These are phyloP conservation scores for Corvus cornix DNA, from an alignment of 2,113 vertebrate species.

Conservation along the genomic window DNA sequence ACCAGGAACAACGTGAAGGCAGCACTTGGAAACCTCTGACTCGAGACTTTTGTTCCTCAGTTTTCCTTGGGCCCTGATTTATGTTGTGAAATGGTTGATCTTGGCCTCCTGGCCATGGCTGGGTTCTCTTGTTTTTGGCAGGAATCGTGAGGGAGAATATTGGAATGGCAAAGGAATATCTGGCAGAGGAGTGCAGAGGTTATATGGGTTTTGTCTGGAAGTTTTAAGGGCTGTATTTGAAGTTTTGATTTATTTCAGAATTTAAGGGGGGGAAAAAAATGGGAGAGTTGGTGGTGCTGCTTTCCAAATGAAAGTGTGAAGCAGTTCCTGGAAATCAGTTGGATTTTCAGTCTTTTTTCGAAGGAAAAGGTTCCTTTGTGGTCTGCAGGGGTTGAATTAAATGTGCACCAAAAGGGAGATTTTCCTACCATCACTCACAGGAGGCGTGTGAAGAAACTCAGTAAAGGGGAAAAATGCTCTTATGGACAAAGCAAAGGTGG, in stretches of 20 bases:
- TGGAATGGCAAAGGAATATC: background rate
- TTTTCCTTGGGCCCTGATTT: conserved; percentile 5
- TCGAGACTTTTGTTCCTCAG: background rate
- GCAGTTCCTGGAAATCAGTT: conserved; percentile 15
- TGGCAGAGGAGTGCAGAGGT: background rate
- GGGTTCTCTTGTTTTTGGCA: conserved; percentile 14
- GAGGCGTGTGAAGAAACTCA: background rate
- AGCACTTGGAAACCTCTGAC: conserved; percentile 7
- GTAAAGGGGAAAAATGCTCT: background rate
- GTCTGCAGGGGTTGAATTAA: background rate
- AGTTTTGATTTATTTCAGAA: conserved; percentile 1
- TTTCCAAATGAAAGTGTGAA: conserved; percentile 25
- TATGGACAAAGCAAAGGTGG: background rate
- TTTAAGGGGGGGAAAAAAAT: background rate
- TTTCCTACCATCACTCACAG: background rate
- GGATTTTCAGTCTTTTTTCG: background rate
- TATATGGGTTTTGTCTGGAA: background rate
- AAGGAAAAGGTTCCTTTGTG: background rate
- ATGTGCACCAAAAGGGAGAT: background rate
- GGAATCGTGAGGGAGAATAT: background rate
- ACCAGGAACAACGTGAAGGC: background rate
- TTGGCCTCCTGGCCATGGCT: background rate
- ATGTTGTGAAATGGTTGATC: conserved; percentile 14
- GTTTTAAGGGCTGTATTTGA: background rate
- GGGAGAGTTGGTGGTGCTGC: background rate